Conservation (phyloP, 1,140 invertebrate species). For the Diorhabda elongata region DNA sequence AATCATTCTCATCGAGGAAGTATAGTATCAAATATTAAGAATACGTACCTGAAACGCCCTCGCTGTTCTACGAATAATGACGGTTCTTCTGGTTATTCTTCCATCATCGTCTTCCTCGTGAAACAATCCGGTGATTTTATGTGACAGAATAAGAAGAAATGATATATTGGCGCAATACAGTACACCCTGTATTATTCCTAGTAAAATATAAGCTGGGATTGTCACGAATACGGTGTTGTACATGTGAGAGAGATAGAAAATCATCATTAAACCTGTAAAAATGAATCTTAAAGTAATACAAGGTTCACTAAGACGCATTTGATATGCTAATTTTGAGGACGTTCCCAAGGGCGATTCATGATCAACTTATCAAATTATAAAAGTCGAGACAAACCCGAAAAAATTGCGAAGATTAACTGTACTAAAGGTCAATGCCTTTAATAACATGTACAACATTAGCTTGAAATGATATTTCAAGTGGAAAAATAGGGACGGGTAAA, state of each 20-base stretch:
- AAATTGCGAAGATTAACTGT: too few relatives aligned
- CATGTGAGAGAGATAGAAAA: conserved; percentile 57
- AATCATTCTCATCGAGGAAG: too few relatives aligned
- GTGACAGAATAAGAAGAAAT: conserved; percentile 56
- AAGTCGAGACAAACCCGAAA: too few relatives aligned
- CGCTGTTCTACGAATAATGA: conserved; percentile 46
- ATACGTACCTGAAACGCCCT: conserved; percentile 47
- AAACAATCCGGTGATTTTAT: conserved; percentile 56
- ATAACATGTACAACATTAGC: too few relatives aligned
- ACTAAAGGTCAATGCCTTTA: too few relatives aligned
- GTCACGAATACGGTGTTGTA: conserved; percentile 60
- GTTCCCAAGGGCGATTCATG: too few relatives aligned
- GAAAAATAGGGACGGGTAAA: too few relatives aligned
- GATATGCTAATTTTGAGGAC: too few relatives aligned
- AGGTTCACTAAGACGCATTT: too few relatives aligned
- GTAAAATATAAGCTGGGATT: conserved; percentile 56
- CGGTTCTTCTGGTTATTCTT: conserved; percentile 44
- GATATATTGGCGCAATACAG: conserved; percentile 55
- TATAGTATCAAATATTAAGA: too few relatives aligned
- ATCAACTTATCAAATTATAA: too few relatives aligned
- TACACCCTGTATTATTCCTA: conserved; percentile 56
- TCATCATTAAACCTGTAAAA: conserved; percentile 25
- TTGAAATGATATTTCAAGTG: too few relatives aligned
- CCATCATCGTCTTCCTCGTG: conserved; percentile 50
- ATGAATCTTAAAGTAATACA: neutral